phyloP scores from a whole-genome alignment of 92 coral and sea anemone genomes.

The Zoanthus gigantus region DNA sequence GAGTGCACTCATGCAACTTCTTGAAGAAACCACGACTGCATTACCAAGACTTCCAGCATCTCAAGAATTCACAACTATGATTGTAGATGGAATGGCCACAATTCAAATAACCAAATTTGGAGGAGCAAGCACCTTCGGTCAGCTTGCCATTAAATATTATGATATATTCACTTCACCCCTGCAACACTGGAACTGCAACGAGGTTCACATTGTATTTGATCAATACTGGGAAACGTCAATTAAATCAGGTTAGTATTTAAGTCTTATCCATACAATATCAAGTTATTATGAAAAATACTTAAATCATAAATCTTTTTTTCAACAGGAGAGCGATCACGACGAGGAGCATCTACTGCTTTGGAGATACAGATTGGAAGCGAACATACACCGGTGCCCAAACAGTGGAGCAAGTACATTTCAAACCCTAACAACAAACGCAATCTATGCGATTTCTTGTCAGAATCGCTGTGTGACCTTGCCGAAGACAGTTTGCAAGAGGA shows the following conservation, averaged over 20 bases:
- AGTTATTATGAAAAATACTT: not conserved
- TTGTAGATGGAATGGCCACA: conserved; percentile 53
- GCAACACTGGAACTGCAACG: conserved; percentile 19
- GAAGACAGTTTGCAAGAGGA: not conserved
- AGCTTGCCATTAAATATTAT: conserved; percentile 46
- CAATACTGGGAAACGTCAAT: conserved; percentile 60
- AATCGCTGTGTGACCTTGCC: conserved; percentile 23
- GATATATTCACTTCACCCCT: conserved; percentile 18
- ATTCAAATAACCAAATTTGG: conserved; percentile 55
- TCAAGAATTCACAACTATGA: not conserved
- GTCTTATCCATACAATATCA: not conserved
- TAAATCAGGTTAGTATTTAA: conserved; percentile 50
- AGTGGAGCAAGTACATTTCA: conserved; percentile 2
- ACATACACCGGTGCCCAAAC: conserved; percentile 18
- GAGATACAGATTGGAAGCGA: not conserved
- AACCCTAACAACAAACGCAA: conserved; percentile 16
- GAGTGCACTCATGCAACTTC: not conserved
- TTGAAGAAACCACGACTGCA: conserved; percentile 15
- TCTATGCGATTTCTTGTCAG: not conserved
- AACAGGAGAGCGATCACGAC: conserved; percentile 12
- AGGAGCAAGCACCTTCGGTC: conserved; percentile 62
- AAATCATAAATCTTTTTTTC: not conserved
- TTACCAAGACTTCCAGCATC: conserved; percentile 24
- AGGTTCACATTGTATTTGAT: conserved; percentile 62
- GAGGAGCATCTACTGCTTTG: conserved; percentile 4